A percentile compares a stretch with the other conserved stretches of the same genome.
Conservation (phyloP, 2,797 vertebrate genomes). For the Merluccius polli region DNA sequence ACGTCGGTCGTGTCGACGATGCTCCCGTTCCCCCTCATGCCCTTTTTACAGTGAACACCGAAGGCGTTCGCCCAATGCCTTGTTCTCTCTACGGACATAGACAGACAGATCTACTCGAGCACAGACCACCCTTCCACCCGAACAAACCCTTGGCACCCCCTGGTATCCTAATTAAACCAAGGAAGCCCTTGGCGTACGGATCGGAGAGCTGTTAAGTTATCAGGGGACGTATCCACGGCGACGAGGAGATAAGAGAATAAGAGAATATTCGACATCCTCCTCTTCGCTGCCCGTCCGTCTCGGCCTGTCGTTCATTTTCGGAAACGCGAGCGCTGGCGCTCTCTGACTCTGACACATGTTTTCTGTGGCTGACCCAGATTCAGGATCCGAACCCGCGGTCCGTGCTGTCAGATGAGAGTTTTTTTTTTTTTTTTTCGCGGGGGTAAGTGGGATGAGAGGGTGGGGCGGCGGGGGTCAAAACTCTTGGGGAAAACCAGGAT, state of each 20-base stretch:
- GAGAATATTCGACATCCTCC: constrained; percentile 22
- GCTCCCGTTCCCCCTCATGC: neutral
- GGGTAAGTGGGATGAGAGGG: neutral
- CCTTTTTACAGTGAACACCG: neutral
- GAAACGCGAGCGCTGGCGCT: neutral
- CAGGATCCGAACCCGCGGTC: constrained; percentile 9
- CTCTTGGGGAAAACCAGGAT: constrained; percentile 47
- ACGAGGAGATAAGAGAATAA: constrained; percentile 30
- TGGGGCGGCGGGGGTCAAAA: constrained; percentile 34
- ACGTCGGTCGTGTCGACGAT: neutral
- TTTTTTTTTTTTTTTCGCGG: neutral
- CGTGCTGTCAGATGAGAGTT: constrained; percentile 46
- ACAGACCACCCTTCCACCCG: neutral
- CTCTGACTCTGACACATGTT: neutral
- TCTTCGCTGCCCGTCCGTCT: neutral
- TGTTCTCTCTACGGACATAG: neutral
- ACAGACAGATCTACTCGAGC: too few species aligned
- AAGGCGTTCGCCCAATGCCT: neutral
- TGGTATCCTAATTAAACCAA: too few species aligned
- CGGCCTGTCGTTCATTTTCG: too few species aligned
- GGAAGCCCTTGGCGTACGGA: neutral
- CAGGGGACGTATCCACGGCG: too few species aligned
- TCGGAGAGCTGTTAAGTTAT: constrained; percentile 30
- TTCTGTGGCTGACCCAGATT: constrained; percentile 54
- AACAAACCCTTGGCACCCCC: neutral